Evolutionary conservation across 2,797 vertebrate species (phyloP).

Genomic region (Oreochromis mossambicus): DNA sequence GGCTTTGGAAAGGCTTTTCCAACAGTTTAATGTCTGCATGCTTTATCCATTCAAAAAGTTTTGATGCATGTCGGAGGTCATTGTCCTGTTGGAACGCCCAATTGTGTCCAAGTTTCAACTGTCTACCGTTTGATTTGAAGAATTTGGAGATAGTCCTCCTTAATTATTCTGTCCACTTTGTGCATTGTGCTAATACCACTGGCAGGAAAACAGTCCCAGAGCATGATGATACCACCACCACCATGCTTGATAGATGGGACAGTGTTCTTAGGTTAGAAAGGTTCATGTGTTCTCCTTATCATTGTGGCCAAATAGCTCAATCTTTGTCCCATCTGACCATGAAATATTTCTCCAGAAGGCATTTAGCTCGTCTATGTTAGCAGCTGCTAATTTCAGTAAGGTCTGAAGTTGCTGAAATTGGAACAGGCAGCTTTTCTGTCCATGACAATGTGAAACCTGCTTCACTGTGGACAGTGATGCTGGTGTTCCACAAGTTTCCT

Average conservation of each 20-base stretch:
- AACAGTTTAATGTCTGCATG: background rate
- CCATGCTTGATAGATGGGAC: background rate
- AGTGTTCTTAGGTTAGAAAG: background rate
- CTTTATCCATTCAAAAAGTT: fast-evolving
- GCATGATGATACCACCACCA: background rate
- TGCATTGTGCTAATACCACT: fast-evolving
- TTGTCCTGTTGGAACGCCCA: background rate
- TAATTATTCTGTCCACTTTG: background rate
- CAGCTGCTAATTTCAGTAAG: background rate
- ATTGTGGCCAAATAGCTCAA: background rate
- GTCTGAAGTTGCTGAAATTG: background rate
- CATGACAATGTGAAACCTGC: fast-evolving
- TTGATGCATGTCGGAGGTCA: background rate
- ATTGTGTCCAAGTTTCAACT: background rate
- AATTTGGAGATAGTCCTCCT: background rate
- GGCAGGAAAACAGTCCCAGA: background rate
- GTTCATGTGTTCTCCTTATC: background rate
- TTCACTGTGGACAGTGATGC: background rate
- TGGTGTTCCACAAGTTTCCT: fast-evolving
- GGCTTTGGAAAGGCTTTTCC: background rate
- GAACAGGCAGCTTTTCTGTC: background rate
- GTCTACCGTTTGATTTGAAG: background rate
- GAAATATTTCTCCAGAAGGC: background rate
- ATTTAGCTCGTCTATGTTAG: fast-evolving
- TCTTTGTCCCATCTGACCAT: background rate